phyloP scores from a whole-genome alignment of 2,113 vertebrate species.

The Clinocottus analis region DNA sequence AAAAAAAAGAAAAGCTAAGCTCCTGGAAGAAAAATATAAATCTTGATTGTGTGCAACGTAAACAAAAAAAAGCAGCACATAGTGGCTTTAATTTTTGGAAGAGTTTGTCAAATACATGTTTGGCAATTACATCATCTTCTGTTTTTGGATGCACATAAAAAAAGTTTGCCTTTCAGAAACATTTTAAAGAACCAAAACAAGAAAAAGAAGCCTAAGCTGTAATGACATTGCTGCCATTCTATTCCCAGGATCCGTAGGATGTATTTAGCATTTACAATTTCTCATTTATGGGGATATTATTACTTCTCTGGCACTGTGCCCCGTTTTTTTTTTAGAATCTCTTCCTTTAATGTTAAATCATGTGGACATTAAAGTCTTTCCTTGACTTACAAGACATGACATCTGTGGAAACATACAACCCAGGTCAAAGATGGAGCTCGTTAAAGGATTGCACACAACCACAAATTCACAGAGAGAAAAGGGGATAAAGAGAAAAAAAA shows the following conservation, averaged over 20 bases:
- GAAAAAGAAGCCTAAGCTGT: not conserved
- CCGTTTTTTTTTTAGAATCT: constrained; percentile 53
- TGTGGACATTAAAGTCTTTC: constrained; percentile 81
- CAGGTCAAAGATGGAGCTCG: constrained; percentile 85
- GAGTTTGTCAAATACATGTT: constrained; percentile 1
- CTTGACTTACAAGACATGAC: constrained; percentile 84
- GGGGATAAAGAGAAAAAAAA: constrained; percentile 56
- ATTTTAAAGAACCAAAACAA: not conserved
- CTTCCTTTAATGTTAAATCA: constrained; percentile 78
- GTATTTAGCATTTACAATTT: constrained; percentile 73
- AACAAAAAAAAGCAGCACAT: constrained; percentile 31
- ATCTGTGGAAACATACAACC: constrained; percentile 81
- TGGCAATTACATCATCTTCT: constrained; percentile 21
- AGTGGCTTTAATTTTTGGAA: constrained; percentile 19
- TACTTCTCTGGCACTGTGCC: constrained; percentile 68
- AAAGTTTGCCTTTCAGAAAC: not conserved
- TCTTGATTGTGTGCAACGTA: constrained; percentile 28
- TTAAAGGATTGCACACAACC: constrained; percentile 82
- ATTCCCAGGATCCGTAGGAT: constrained; percentile 56
- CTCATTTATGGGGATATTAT: constrained; percentile 74
- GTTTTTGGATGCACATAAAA: constrained; percentile 7
- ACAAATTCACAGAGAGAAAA: constrained; percentile 72
- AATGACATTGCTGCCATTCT: constrained; percentile 8
- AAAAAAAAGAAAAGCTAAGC: constrained; percentile 9
- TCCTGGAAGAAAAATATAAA: constrained; percentile 19